Base-by-base conservation (phyloP, 2,113 vertebrate species). In the Anhinga rufa region DNA sequence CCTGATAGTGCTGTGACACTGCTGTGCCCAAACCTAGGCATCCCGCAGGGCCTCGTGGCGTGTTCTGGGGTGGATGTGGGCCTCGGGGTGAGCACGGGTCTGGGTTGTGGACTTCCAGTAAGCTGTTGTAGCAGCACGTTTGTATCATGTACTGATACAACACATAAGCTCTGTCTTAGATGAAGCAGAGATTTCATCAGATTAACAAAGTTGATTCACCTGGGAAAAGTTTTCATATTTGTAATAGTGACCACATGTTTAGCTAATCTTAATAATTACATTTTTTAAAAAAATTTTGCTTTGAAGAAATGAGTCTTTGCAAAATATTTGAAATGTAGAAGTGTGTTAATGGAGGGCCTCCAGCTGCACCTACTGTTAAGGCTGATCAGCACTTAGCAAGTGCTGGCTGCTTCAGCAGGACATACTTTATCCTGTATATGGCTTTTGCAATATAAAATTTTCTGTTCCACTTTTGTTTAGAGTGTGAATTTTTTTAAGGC, bases 401-500 rank as follows among this genome's bases (percentile, higher is more conserved):
- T 1, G 1, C 48, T 36, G 42, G 17, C 66, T 51, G 61, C 54
- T 49, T 26, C 31, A 49, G 46, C 38, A 54, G 77, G 19, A 28
- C 32, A 22, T 7, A 6, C 10, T 80, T 49, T 26, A 62, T 58
- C 25, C 14, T 75, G 3, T 42, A 51, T 34, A 51, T 16, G 69
- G 70, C 31, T 36, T 69, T 40, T 26, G 40, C 1, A 4, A 34
- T 38, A 15, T 7, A 68, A 60, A 60, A 21, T 28, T 74, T 92
- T 93, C 54, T 75, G 31, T 44, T 88, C 24, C 26, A 68, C 42
- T 46, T 94, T 96, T 69, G 82, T 89, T 32, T 80, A 93, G 31
- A 95, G 66, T 65, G 58, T 77, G 74, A 97, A 90, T 74, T 97
- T 97, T 98, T 98, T 98, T 85, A 40, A 40, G 38, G 38, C 38